A percentile compares a stretch with the other conserved stretches of the same genome.
phyloP scores from a whole-genome alignment of 2,888 invertebrate species.

The Limnephilus marmoratus region DNA sequence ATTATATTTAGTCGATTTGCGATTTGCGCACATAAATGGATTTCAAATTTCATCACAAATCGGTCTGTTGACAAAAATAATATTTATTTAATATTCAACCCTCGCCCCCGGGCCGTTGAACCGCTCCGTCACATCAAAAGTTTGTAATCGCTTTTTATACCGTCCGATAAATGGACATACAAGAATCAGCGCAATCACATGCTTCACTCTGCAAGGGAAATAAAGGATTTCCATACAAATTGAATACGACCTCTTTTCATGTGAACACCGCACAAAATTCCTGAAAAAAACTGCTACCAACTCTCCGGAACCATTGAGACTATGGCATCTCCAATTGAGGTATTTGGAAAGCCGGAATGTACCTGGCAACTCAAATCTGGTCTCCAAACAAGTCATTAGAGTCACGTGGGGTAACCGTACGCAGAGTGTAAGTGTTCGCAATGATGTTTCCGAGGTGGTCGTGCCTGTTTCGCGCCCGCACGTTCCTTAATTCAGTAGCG shows the following conservation, averaged over 20 bases:
- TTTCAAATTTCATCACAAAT: constrained; percentile 32
- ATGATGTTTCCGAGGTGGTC: no score
- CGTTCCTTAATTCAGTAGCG: no score
- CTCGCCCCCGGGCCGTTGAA: constrained; percentile 6
- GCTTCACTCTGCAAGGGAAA: neutral
- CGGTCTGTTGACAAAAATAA: constrained; percentile 6
- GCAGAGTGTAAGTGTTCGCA: no score
- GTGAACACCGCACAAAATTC: neutral
- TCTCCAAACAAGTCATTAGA: no score
- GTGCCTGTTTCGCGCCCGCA: no score
- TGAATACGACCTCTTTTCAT: neutral
- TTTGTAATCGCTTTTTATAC: constrained; percentile 23
- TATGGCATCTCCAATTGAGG: no score
- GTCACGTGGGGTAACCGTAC: no score
- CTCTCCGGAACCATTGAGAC: no score
- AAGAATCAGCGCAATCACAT: neutral
- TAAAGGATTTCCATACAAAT: neutral
- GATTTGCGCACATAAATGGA: neutral
- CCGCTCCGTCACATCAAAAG: constrained; percentile 25
- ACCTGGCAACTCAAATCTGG: no score
- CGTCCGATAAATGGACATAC: constrained; percentile 16
- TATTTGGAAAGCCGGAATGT: no score
- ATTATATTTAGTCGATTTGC: constrained; percentile 14
- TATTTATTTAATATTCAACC: constrained; percentile 33
- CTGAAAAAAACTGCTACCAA: no score